Evolutionary conservation across 2,797 vertebrate species (phyloP), one percentile per base, ranked within the genome.

Genomic region (Anguilla anguilla): DNA sequence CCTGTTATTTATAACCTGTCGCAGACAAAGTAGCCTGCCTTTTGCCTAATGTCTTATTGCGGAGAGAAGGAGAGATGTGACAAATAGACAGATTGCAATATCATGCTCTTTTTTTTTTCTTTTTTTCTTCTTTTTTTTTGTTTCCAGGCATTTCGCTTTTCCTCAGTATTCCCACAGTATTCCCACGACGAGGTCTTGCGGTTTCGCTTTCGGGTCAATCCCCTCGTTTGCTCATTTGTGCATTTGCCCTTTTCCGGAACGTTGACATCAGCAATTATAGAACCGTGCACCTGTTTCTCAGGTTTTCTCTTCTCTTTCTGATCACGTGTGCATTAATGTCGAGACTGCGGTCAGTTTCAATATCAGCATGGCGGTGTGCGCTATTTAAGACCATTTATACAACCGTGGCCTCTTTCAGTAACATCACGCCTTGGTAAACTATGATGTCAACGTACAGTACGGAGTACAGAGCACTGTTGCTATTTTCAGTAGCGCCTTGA

Each of bases 21-120:
- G 87, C 53, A 25, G 31, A 79, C 61, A 87, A 88, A 81, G 72
- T 81, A 64, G 67, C 67, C 46, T 49, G 53, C 31, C 53, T 46
- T 59, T 43, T 43, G 74, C 46, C 59, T 83, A 87, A 85, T 53
- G 79, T 88, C 88, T 84, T 89, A 89, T 88, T 88, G 87, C 87
- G 88, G 81, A 13, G 81, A 13, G 39, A 81, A 55, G 87, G 83
- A 28, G 61, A 85, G 46, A 57, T 46, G 84, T 88, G 81, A 87
- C 89, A 31, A 89, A 55, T 25, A 77, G 79, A 88, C 90, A 88
- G 87, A 88, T 91, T 87, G 90, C 79, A 59, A 86, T 86, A 87
- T 83, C 83, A 88, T 84, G 67, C 67, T 84, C 87, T 83, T 53
- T 55, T 86, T 46, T 25, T 64, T 55, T 88, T 19, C 72, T 13